These are phyloP conservation scores for Thermophis baileyi DNA, from an alignment of 2,113 vertebrate genomes.

Conservation along the genomic window DNA sequence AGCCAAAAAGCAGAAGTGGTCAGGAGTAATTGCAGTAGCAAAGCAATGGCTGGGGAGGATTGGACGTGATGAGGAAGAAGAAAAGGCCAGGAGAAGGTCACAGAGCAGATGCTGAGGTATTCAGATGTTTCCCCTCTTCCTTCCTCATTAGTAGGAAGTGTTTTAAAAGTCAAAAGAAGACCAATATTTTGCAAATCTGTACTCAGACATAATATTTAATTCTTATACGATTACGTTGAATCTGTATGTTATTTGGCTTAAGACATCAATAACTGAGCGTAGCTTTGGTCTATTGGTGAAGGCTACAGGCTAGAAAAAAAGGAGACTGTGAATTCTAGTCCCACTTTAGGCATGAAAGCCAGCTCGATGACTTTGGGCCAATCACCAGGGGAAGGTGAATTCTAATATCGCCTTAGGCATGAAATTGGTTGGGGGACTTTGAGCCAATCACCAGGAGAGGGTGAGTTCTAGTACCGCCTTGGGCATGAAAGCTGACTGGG, in stretches of 20 bases:
- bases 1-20: background rate
- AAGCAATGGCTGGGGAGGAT: background rate
- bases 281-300: too few species aligned
- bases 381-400: too few species aligned
- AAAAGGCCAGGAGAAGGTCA: background rate
- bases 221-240: background rate
- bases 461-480: too few species aligned
- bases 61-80: background rate
- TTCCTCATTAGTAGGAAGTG: background rate
- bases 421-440: fast-evolving
- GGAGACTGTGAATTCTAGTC: too few species aligned
- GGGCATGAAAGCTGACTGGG: fast-evolving
- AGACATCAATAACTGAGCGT: background rate
- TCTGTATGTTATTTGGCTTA: background rate
- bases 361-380: fast-evolving
- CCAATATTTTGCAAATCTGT: background rate
- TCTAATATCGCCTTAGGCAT: fast-evolving
- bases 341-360: too few species aligned
- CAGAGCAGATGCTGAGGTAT: background rate
- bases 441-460: too few species aligned
- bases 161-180: background rate
- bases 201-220: background rate
- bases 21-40: background rate
- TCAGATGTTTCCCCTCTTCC: background rate
- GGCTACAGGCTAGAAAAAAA: too few species aligned